phyloP scores from a whole-genome alignment of 2,888 invertebrate species.

The Drosophila colorata region DNA sequence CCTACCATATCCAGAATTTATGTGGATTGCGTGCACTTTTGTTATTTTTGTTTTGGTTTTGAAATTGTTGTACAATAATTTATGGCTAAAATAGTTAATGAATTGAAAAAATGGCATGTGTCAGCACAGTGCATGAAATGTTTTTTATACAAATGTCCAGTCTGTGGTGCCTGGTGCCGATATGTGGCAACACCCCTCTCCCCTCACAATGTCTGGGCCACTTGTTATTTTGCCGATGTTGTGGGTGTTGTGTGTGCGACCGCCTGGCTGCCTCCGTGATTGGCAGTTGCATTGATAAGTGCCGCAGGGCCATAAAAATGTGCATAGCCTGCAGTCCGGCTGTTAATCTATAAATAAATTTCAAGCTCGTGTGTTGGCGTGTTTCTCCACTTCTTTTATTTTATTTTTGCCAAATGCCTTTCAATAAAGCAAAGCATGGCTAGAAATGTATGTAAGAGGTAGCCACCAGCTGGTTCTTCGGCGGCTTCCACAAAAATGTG shows the following conservation, averaged over 20 bases:
- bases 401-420: constrained; percentile 9
- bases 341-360: constrained; percentile 23
- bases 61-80: constrained; percentile 48
- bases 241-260: constrained; percentile 16
- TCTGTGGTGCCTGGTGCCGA: constrained; percentile 46
- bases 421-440: constrained; percentile 21
- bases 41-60: constrained; percentile 25
- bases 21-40: constrained; percentile 17
- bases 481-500: background rate
- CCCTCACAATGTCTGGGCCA: background rate
- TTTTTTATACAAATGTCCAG: constrained; percentile 56
- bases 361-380: background rate
- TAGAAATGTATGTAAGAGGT: constrained; percentile 5
- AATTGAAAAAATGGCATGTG: constrained; percentile 71
- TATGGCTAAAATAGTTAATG: constrained; percentile 73
- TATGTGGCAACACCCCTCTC: constrained; percentile 31
- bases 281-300: constrained; percentile 67
- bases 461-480: constrained; percentile 18
- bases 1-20: constrained; percentile 7
- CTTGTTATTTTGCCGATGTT: background rate
- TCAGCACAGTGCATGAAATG: constrained; percentile 62
- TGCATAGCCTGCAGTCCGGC: constrained; percentile 32
- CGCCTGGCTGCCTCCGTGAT: constrained; percentile 50
- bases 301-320: constrained; percentile 48
- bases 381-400: background rate